Base-by-base conservation (phyloP, 2,113 vertebrate species). In the Labeo catla region DNA sequence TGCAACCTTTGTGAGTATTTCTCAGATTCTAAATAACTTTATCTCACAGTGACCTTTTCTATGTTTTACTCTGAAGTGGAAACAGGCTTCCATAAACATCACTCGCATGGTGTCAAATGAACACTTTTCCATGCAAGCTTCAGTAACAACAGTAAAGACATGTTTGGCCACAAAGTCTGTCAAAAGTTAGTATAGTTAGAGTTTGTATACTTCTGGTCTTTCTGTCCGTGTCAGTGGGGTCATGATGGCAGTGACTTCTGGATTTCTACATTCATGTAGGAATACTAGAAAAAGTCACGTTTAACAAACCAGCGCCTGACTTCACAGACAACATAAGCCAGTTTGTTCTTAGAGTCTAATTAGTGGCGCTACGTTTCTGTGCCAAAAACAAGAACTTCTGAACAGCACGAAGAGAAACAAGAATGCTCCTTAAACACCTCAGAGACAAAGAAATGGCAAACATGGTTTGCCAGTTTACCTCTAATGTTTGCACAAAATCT, bases 401-500 rank as follows among this genome's bases (percentile, higher is more conserved):
- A 84, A 81, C 2, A 57, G 74, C 59, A 16, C 61, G 15, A 34
- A 65, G 89, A 84, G 91, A 91, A 90, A 70, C 79, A 88, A 73
- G 83, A 85, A 84, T 83, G 89, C 86, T 28, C 63, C 86, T 86
- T 74, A 87, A 88, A 87, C 90, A 77, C 79, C 89, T 85, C 66
- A 47, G 88, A 85, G 88, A 85, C 91, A 92, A 92, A 92, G 93
- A 93, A 73, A 87, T 91, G 90, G 87, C 87, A 89, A 81, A 73
- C 85, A 84, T 89, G 87, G 84, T 86, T 93, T 92, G 92, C 91
- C 93, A 92, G 86, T 88, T 90, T 92, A 89, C 95, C 93, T 90
- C 92, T 87, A 94, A 11, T 89, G 87, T 97, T 97, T 97, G 94
- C 84, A 91, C 93, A 89, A 93, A 89, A 88, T 94, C 95, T 94